phyloP scores from a whole-genome alignment of 2,797 vertebrate genomes.

The Sebastes taczanowskii region DNA sequence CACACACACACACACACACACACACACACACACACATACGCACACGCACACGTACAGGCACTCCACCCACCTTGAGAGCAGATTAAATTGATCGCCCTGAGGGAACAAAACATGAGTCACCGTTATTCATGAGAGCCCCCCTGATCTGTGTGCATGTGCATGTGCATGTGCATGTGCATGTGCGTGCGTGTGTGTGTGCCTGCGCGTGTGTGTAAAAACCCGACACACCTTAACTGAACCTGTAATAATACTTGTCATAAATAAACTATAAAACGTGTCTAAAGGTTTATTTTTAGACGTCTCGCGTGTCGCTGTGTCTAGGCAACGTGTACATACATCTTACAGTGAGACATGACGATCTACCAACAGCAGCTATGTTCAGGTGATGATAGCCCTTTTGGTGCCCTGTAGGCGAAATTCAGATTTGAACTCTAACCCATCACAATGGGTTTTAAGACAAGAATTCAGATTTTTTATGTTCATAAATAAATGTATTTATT shows the following conservation, averaged over 20 bases:
- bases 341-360: not conserved
- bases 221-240: not conserved
- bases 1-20: not conserved
- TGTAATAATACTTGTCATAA: not conserved
- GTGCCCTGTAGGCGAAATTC: too few species aligned
- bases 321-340: not conserved
- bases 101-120: conserved; percentile 1
- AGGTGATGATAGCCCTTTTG: too few species aligned
- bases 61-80: not conserved
- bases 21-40: too few species aligned
- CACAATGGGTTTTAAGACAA: too few species aligned
- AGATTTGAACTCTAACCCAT: too few species aligned
- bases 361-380: too few species aligned
- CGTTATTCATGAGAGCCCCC: not conserved
- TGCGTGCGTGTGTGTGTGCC: not conserved
- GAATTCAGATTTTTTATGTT: too few species aligned
- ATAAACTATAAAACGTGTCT: not conserved
- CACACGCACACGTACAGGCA: not conserved
- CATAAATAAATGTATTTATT: too few species aligned
- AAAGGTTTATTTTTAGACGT: not conserved
- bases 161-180: not conserved
- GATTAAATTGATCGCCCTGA: not conserved
- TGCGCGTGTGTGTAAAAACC: not conserved
- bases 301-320: not conserved
- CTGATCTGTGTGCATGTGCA: not conserved